These are phyloP conservation scores for Harlomillsia oculata DNA, from an alignment of 1,140 invertebrate genomes.

Conservation along the genomic window DNA sequence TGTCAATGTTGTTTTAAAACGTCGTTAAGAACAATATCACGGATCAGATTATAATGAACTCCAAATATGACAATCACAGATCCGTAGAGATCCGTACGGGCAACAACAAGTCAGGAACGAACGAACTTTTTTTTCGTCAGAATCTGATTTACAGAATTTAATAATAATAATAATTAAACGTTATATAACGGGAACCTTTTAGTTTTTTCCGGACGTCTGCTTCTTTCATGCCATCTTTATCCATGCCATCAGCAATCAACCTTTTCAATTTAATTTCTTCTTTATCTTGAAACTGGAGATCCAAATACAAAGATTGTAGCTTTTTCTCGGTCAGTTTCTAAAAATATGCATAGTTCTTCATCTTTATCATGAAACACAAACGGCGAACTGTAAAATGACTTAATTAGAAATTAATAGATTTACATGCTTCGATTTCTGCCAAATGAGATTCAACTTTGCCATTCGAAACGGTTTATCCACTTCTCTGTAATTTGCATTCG, in stretches of 20 bases:
- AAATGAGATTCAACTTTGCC: conserved; percentile 71
- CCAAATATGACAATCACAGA: no score
- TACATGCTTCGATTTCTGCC: conserved; percentile 74
- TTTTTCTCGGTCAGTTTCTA: conserved; percentile 73
- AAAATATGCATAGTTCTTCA: no score
- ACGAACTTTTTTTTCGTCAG: no score
- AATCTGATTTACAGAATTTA: no score
- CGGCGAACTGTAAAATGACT: neutral
- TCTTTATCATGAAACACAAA: conserved; percentile 3
- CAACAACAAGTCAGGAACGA: no score
- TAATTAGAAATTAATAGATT: conserved; percentile 40
- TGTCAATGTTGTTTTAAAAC: conserved; percentile 39
- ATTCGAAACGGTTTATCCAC: conserved; percentile 70
- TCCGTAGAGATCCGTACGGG: no score
- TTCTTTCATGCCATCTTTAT: conserved; percentile 76
- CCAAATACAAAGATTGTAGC: conserved; percentile 72
- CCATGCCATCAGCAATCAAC: conserved; percentile 65
- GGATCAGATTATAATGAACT: no score
- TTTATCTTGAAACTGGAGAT: conserved; percentile 84
- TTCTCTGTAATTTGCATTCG: conserved; percentile 46
- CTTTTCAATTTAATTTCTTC: conserved; percentile 77
- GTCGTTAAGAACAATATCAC: no score
- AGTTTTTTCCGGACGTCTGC: conserved; percentile 69
- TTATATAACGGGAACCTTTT: no score
- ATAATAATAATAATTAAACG: no score